These are phyloP conservation scores for Bemisia tabaci DNA, from an alignment of 1,140 invertebrate species.

Conservation along the genomic window DNA sequence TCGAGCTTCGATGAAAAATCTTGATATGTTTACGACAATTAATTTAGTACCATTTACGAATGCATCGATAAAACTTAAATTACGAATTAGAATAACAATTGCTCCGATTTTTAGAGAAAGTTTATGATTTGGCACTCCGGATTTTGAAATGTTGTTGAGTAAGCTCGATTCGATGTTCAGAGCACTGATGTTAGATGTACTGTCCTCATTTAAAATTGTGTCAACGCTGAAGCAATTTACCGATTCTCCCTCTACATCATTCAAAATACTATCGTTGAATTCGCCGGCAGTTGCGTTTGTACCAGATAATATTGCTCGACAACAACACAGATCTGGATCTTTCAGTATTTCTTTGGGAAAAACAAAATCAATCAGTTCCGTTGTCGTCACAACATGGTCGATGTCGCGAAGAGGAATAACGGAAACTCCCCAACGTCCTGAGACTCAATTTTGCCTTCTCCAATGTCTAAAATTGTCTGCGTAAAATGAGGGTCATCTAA, in stretches of 20 bases:
- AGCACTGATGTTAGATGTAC: not conserved
- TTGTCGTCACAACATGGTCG: slow-evolving; percentile 1
- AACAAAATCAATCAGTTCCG: slow-evolving; percentile 9
- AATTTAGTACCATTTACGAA: slow-evolving; percentile 9
- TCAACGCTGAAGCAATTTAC: not conserved
- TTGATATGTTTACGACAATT: slow-evolving; percentile 5
- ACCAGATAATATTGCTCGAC: slow-evolving; percentile 14
- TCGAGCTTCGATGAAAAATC: not conserved
- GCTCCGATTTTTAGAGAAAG: slow-evolving; percentile 6
- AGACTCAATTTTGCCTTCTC: slow-evolving; percentile 13
- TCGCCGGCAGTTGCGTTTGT: slow-evolving; percentile 5
- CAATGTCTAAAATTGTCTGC: slow-evolving; percentile 15
- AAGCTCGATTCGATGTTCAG: not conserved
- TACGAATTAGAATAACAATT: slow-evolving; percentile 1
- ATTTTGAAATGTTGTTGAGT: not conserved
- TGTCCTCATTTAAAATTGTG: not conserved
- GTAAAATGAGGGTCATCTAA: slow-evolving; percentile 12
- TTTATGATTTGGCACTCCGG: slow-evolving; percentile 1
- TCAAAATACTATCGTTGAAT: not conserved
- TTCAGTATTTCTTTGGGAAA: slow-evolving; percentile 10
- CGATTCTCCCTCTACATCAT: not conserved
- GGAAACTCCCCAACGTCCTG: slow-evolving; percentile 16
- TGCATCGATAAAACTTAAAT: slow-evolving; percentile 3
- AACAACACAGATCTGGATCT: slow-evolving; percentile 12
- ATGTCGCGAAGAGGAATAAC: slow-evolving; percentile 13